A percentile compares a stretch with the other conserved stretches of the same genome.
Evolutionary conservation across 2,113 vertebrate species (phyloP).

Genomic region (Chunga burmeisteri): DNA sequence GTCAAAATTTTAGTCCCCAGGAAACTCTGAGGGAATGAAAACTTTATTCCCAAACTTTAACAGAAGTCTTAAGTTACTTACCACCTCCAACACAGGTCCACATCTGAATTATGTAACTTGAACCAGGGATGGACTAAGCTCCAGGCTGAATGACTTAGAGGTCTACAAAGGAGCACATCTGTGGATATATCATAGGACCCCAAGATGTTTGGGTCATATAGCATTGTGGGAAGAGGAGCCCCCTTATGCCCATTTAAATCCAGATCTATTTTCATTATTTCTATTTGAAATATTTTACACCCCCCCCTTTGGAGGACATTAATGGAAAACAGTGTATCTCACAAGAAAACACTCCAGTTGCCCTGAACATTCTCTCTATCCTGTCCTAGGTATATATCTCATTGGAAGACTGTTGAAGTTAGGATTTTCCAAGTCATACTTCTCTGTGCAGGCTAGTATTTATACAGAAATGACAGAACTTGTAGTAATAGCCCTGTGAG

Average conservation of each 20-base stretch:
- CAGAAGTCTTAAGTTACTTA: not conserved
- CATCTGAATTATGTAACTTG: fast-evolving
- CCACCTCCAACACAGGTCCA: not conserved
- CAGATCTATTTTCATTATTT: not conserved
- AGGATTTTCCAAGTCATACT: not conserved
- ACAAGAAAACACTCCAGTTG: not conserved
- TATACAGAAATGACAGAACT: not conserved
- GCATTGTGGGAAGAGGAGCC: not conserved
- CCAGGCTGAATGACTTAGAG: not conserved
- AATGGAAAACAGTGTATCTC: not conserved
- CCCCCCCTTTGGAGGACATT: not conserved
- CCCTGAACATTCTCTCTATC: not conserved
- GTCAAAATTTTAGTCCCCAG: not conserved
- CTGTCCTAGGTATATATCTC: not conserved
- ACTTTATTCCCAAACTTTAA: not conserved
- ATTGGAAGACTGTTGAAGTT: not conserved
- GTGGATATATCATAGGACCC: not conserved
- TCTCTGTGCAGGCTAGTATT: not conserved
- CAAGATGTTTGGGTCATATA: not conserved
- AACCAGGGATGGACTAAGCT: not conserved
- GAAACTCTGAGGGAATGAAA: not conserved
- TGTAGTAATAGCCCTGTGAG: not conserved
- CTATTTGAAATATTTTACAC: not conserved
- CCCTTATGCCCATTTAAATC: not conserved
- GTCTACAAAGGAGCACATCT: not conserved